Conservation (phyloP, 2,888 invertebrate genomes). For the Amblyjoppa proteus region DNA sequence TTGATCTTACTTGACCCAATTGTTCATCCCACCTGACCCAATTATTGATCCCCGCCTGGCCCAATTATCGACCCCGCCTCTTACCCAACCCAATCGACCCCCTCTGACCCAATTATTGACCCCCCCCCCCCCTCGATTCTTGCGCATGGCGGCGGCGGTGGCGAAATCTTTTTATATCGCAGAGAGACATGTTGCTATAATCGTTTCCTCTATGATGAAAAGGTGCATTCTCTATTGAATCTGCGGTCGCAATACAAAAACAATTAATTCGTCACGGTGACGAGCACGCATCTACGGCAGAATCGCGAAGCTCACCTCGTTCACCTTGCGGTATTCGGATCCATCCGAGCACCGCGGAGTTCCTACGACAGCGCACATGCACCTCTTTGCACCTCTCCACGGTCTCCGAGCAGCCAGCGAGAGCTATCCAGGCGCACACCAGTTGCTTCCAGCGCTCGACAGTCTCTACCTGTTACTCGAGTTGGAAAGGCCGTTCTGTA, state of each 20-base stretch:
- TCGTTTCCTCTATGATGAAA: neutral
- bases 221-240: neutral
- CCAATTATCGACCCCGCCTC: no score
- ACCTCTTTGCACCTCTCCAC: slow-evolving; percentile 64
- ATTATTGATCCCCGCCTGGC: no score
- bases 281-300: neutral
- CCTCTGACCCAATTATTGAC: no score
- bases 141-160: no score
- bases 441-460: slow-evolving; percentile 66
- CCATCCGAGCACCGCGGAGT: slow-evolving; percentile 68
- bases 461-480: slow-evolving; percentile 81
- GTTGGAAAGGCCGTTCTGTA: slow-evolving; percentile 67
- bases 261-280: neutral
- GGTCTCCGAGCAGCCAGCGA: slow-evolving; percentile 39
- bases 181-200: no score
- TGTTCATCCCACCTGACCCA: no score
- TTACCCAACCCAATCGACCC: no score
- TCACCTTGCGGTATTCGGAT: slow-evolving; percentile 71
- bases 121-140: no score
- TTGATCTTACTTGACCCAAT: no score
- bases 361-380: slow-evolving; percentile 69
- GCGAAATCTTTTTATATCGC: no score
- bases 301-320: slow-evolving; percentile 5
- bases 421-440: slow-evolving; percentile 33
- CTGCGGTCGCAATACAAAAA: neutral